Percentiles rank a stretch among this genome's conserved stretches.
These are phyloP conservation scores for Xiphydria camelus DNA, from an alignment of 2,888 invertebrate genomes.

Conservation along the genomic window DNA sequence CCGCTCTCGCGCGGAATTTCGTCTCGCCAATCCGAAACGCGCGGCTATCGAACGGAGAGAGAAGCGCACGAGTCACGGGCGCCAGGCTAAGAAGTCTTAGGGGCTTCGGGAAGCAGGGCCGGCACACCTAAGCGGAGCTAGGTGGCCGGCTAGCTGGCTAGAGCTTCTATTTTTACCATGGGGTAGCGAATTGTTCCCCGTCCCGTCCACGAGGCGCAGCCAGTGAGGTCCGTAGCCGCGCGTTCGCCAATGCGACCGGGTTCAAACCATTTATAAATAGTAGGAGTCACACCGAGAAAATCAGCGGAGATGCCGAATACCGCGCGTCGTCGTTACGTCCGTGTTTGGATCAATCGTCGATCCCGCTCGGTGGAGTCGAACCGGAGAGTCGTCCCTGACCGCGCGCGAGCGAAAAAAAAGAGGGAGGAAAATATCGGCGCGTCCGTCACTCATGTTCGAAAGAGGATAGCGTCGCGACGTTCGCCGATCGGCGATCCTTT, in stretches of 20 bases:
- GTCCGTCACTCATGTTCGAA: too few species aligned
- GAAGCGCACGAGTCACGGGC: too few species aligned
- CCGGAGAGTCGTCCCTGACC: background rate
- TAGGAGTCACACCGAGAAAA: constrained; percentile 42
- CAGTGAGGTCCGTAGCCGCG: constrained; percentile 27
- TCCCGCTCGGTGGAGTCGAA: background rate
- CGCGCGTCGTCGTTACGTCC: constrained; percentile 6
- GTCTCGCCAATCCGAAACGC: too few species aligned
- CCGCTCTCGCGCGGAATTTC: too few species aligned
- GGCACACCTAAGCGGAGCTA: constrained; percentile 1
- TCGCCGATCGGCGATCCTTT: too few species aligned
- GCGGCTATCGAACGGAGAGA: too few species aligned
- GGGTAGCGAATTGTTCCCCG: constrained; percentile 54
- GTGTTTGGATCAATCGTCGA: too few species aligned
- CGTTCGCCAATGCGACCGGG: constrained; percentile 51
- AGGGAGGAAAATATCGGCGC: constrained; percentile 15
- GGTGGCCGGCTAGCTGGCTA: constrained; percentile 45
- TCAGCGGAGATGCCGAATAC: constrained; percentile 29
- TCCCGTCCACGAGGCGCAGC: constrained; percentile 38
- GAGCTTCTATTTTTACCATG: constrained; percentile 57
- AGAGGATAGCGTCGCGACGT: too few species aligned
- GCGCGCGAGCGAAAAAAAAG: background rate
- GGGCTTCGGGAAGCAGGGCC: background rate
- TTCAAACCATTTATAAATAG: constrained; percentile 54
- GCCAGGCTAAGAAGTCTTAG: background rate